Base-by-base conservation (phyloP, 2,888 invertebrate genomes). In the Spatulosminthurus flaviceps region DNA sequence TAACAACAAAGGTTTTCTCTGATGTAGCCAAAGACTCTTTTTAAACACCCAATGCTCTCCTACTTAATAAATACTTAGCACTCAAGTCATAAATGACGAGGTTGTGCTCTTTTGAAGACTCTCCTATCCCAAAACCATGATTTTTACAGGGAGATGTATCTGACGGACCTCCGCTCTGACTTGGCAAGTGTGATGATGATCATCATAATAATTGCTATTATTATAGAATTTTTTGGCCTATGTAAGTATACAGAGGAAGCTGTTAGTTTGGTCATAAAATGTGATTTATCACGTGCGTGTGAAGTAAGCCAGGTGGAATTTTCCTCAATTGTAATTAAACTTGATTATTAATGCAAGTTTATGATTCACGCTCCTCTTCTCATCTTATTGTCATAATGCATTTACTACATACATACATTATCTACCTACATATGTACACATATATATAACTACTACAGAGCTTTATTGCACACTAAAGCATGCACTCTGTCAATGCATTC, bases 301-400 rank as follows among this genome's bases (percentile, higher is more conserved):
- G 74, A 74, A 74, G 61, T 60, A 29, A 61, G 74, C 74, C 74
- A 74, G 74, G 61, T 74, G 74, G 74, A 74, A 74, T 74, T 74
- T 74, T 74, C 42, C 16, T 74, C 74, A 74, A 74, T 74, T 51
- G 61, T 74, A 61, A 74, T 74, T 74, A 74, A 74, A 74, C 61
- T 60, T 73, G 28, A 51, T 60, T 73, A 73, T 73, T 73, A 74
- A 61, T 74, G 61, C 34, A 29, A 60, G 19, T 61, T 61, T 74
- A 61, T 61, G 61, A 61, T 73, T 73, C 60, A 73, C 61, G 73
- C 73, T 73, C 60, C 26, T 73, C 73, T 51, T 72, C 72, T 73
- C 61, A 73, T 61, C 29, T 61, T 73, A 61, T 73, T 73, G 61
- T 73, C 73, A 73, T 60, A 61, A 73, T 61, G 43, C 7, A 13